Percentiles rank a stretch among this genome's conserved stretches.
phyloP scores from a whole-genome alignment of 2,113 vertebrate species.

The Gulo gulo region DNA sequence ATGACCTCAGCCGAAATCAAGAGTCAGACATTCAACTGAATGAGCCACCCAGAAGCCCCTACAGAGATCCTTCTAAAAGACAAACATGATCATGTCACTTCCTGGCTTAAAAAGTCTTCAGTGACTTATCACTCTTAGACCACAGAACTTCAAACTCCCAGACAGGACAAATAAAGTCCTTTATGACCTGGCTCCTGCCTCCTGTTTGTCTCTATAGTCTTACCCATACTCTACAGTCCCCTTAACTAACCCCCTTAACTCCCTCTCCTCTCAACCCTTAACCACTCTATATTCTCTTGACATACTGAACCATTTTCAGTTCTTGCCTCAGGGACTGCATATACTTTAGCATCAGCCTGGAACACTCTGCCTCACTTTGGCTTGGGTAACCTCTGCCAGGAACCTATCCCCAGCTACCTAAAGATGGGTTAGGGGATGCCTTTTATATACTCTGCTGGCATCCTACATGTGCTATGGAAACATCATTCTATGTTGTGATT shows the following conservation, averaged over 20 bases:
- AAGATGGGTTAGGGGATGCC: neutral
- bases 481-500: neutral
- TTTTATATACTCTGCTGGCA: neutral
- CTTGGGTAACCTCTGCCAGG: constrained; percentile 1
- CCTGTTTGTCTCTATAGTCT: neutral
- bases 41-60: neutral
- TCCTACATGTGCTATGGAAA: neutral
- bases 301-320: constrained; percentile 19
- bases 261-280: neutral
- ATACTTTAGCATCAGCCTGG: neutral
- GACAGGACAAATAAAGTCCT: neutral
- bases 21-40: neutral
- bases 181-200: neutral
- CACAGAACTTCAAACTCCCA: neutral
- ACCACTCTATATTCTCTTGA: neutral
- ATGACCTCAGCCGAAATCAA: neutral
- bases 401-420: neutral
- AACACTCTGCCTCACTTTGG: neutral
- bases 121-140: neutral
- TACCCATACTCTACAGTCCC: neutral
- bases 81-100: neutral
- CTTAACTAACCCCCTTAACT: neutral
- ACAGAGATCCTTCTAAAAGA: neutral
- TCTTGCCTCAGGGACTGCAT: neutral
- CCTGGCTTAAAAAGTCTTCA: constrained; percentile 28